Evolutionary conservation across 2,888 invertebrate species (phyloP), one percentile per base, ranked within the genome.

Genomic region (Amphiduros pacificus): DNA sequence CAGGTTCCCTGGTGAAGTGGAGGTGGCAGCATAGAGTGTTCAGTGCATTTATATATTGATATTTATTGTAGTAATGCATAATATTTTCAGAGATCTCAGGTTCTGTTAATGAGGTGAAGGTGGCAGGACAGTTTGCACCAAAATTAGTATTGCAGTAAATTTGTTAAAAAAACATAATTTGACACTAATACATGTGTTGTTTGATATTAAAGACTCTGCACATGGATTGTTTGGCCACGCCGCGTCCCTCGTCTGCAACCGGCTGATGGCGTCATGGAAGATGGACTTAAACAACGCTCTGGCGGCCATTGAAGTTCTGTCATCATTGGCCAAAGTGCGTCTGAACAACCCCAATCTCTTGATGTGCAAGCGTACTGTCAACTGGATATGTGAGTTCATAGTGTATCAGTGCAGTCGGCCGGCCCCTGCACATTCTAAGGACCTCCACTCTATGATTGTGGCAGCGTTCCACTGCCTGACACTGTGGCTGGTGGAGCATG

Each of bases 381-480:
- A 95, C 76, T 97, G 96, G 93, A 89, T 99, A 62, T 99, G 98
- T 84, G 95, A 98, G 85, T 98, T 97, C 85, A 96, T 99, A 74
- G 90, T 92, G 59, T 91, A 92, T 81, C 96, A 96, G 82, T 95
- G 96, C 85, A 92, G 92, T 74, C 89, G 94, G 68, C 97, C 94
- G 59, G 97, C 93, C 59, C 95, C 90, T 62, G 92, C 91, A 49
- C 96, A 96, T 85, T 94, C 94, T 44, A 93, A 93, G 87, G 71
- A 74, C 91, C 93, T 71, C 90, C 99, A 61, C 92, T 96, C 87
- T 86, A 92, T 79, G 91, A 97, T 84, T 88, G 95, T 78, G 87
- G 94, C 85, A 14, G 86, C 86, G 9, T 86, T 84, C 73, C 84
- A 84, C 61, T 85, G 85, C 66, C 79, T 86, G 11, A 83, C 81